Evolutionary conservation across 53 echinoderm and acorn worm species (phyloP).

Genomic region (Crossaster papposus): DNA sequence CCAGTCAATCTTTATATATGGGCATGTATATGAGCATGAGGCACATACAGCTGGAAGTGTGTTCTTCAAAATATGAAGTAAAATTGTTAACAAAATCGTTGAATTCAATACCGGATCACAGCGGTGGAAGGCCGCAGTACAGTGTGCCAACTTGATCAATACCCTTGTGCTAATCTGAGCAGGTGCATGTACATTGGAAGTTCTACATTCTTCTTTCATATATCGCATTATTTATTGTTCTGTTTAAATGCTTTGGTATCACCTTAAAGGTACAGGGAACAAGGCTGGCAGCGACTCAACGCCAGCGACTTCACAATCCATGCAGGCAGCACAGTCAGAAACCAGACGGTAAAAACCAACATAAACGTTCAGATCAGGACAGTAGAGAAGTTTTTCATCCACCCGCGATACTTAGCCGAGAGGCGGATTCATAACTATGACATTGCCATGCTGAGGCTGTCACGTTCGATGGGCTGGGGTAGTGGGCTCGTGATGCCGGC

Average conservation of each 20-base stretch:
- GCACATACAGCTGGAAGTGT: too few species aligned
- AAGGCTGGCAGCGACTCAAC: constrained; percentile 1
- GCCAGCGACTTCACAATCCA: constrained; percentile 33
- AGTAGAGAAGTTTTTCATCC: constrained; percentile 54
- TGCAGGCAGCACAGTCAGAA: constrained; percentile 20
- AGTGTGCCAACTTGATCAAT: too few species aligned
- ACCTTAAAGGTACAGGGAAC: not conserved
- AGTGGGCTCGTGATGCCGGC: constrained; percentile 62
- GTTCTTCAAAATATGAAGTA: too few species aligned
- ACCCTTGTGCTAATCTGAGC: too few species aligned
- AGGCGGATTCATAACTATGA: constrained; percentile 69
- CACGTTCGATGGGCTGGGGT: constrained; percentile 57
- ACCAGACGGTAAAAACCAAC: constrained; percentile 14
- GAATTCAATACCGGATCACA: too few species aligned
- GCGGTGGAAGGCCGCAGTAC: too few species aligned
- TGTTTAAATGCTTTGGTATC: not conserved
- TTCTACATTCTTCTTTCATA: too few species aligned
- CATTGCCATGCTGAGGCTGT: constrained; percentile 68
- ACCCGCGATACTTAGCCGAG: constrained; percentile 59
- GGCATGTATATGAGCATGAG: too few species aligned
- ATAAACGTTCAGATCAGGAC: constrained; percentile 11
- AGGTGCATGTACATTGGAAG: too few species aligned
- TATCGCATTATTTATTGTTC: not conserved
- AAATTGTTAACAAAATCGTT: too few species aligned
- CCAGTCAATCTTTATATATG: too few species aligned